Percentiles rank a stretch among this genome's conserved stretches.
Evolutionary conservation across 2,888 invertebrate genomes (phyloP).

Genomic region (Drosophila macrospina): DNA sequence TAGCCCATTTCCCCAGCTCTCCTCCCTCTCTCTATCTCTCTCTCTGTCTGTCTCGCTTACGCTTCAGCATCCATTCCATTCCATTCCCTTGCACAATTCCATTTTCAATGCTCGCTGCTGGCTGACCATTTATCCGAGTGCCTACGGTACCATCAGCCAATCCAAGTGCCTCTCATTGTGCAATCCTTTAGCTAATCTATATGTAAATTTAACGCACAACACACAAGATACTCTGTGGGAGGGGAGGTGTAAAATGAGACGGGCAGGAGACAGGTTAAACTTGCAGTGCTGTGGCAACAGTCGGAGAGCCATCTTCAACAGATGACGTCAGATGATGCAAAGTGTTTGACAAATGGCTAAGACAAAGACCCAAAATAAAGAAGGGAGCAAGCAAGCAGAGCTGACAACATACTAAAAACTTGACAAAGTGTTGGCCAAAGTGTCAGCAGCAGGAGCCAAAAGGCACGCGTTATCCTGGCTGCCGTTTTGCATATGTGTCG

Average conservation of each 20-base stretch:
- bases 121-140: constrained; percentile 53
- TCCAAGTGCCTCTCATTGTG: constrained; percentile 57
- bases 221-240: constrained; percentile 39
- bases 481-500: constrained; percentile 71
- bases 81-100: not conserved
- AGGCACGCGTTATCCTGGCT: constrained; percentile 49
- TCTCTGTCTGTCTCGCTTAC: too few species aligned
- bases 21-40: too few species aligned
- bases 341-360: constrained; percentile 77
- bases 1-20: not conserved
- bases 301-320: constrained; percentile 40
- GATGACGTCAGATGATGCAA: constrained; percentile 69
- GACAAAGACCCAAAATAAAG: constrained; percentile 41
- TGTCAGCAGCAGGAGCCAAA: constrained; percentile 55
- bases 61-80: too few species aligned
- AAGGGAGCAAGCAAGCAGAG: constrained; percentile 44
- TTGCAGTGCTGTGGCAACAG: constrained; percentile 16
- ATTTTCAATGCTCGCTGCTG: not conserved
- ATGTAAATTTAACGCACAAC: constrained; percentile 70
- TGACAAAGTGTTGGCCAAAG: constrained; percentile 79
- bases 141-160: constrained; percentile 55
- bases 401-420: constrained; percentile 80
- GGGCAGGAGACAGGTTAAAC: constrained; percentile 15
- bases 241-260: constrained; percentile 43
- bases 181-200: constrained; percentile 74